Base-by-base conservation (phyloP, 2,113 vertebrate genomes). In the Myodes glareolus region DNA sequence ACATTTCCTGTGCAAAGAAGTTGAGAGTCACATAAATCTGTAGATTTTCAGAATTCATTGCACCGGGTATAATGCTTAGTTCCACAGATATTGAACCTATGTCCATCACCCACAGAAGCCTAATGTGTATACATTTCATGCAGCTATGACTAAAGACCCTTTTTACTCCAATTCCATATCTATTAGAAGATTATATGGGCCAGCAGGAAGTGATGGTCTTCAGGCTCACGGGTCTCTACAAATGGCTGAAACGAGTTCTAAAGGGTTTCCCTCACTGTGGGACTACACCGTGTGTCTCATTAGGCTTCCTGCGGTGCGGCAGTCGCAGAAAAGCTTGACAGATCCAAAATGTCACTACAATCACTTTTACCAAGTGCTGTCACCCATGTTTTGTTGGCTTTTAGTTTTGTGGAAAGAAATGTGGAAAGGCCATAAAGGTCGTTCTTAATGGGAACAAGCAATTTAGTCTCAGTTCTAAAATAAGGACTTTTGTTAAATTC, bases 261-360 rank as follows among this genome's bases (percentile, higher is more conserved):
- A 97, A 47, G 84, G 72, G 63, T 73, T 96, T 97, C 94, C 94
- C 58, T 97, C 88, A 17, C 73, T 84, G 70, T 33, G 82, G 89
- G 76, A 61, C 61, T 94, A 95, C 89, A 27, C 25, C 11, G 63
- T 50, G 80, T 81, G 52, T 94, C 95, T 98, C 96, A 70, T 97
- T 97, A 97, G 84, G 90, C 76, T 97, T 58, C 78, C 96, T 67
- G 70, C 10, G 0, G 63, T 0, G 16, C 61, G 16, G 39, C 68
- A 90, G 88, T 90, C 88, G 95, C 67, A 80, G 85, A 94, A 58
- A 81, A 50, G 42, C 77, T 90, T 95, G 97, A 90, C 92, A 97
- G 92, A 96, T 96, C 84, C 95, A 90, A 97, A 97, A 97, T 96
- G 96, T 82, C 97, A 97, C 84, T 92, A 94, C 82, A 96, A 96